Percentiles rank a stretch among this genome's conserved stretches.
Evolutionary conservation across 2,113 vertebrate species (phyloP).

Genomic region (Tetrao urogallus): DNA sequence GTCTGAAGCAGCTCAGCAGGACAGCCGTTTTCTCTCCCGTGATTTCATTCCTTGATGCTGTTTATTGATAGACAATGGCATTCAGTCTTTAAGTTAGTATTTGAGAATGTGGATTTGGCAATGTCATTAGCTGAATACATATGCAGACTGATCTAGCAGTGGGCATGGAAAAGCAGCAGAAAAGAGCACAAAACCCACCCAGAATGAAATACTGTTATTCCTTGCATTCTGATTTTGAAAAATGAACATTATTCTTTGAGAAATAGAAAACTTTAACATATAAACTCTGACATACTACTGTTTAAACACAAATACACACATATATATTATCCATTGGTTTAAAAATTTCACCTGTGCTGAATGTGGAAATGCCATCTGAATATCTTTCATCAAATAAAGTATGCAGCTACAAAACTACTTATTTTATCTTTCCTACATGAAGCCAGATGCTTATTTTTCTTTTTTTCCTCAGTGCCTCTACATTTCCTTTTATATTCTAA

Average conservation of each 20-base stretch:
- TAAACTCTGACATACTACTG: not conserved
- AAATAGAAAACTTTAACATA: not conserved
- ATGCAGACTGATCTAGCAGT: not conserved
- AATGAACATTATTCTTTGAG: not conserved
- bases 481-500: not conserved
- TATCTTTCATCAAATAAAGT: not conserved
- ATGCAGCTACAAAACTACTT: not conserved
- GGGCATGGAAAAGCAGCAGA: not conserved
- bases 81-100: not conserved
- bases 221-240: not conserved
- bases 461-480: not conserved
- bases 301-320: not conserved
- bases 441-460: not conserved
- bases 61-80: not conserved
- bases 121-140: not conserved
- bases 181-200: not conserved
- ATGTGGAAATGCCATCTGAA: not conserved
- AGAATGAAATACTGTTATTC: not conserved
- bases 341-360: not conserved
- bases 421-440: not conserved
- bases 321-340: not conserved
- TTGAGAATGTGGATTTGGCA: not conserved
- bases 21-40: rapidly evolving
- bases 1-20: not conserved
- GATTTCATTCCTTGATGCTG: not conserved